phyloP scores from a whole-genome alignment of 1,140 invertebrate species.

The Drosophila quadrilineata region DNA sequence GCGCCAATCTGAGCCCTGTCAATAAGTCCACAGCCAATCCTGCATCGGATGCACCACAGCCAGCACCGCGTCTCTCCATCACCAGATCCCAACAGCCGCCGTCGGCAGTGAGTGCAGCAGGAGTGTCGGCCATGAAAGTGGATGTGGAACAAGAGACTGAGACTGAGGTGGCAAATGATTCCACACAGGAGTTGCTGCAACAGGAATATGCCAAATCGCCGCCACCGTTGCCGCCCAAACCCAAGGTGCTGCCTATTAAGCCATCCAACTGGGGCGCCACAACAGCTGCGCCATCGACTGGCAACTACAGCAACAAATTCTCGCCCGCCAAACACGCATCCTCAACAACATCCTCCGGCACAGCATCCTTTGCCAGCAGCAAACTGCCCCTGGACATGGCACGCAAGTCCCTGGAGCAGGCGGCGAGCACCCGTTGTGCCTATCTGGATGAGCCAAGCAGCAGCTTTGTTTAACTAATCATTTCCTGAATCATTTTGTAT shows the following conservation, averaged over 20 bases:
- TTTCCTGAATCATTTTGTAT: conserved; percentile 9
- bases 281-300: conserved; percentile 16
- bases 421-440: conserved; percentile 70
- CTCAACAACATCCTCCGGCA: conserved; percentile 37
- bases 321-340: conserved; percentile 53
- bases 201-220: conserved; percentile 79
- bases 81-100: conserved; percentile 43
- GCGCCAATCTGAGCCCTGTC: conserved; percentile 64
- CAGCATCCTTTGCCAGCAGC: conserved; percentile 78
- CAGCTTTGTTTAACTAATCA: conserved; percentile 83
- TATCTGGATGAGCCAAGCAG: conserved; percentile 85
- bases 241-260: conserved; percentile 84
- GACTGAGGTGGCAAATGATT: conserved; percentile 31
- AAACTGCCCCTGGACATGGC: conserved; percentile 58
- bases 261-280: conserved; percentile 83
- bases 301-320: conserved; percentile 62
- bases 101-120: too few relatives aligned
- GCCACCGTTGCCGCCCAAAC: conserved; percentile 84
- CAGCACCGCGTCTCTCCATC: conserved; percentile 73
- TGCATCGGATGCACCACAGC: conserved; percentile 64
- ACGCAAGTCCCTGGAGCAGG: conserved; percentile 58
- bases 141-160: conserved; percentile 56
- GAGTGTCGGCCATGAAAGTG: conserved; percentile 66
- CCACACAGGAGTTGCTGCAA: conserved; percentile 34
- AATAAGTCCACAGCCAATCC: conserved; percentile 43